Evolutionary conservation across 2,888 invertebrate genomes (phyloP), one percentile per base, ranked within the genome.

Genomic region (Clepsis dumicolana): DNA sequence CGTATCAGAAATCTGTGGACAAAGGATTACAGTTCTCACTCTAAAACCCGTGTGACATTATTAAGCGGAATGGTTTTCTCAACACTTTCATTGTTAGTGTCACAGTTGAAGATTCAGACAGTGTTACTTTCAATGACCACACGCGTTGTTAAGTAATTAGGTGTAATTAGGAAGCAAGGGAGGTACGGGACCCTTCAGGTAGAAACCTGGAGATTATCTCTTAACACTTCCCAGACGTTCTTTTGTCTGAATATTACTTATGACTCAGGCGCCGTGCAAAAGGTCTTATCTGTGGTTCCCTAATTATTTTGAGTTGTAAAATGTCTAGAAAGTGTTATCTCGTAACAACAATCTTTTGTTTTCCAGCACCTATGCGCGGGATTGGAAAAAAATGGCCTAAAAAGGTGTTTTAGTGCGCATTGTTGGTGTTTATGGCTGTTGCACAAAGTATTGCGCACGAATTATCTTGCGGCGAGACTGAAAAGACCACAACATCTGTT

Each of bases 211-310:
- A 18, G 38, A 61, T 70, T 63, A 62, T 66, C 57, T 18, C 1
- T 61, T 57, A 27, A 52, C 53, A 63, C 52, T 71, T 71, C 61
- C n/a, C 10, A 29, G 70, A 70, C 72, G 21, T 60, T 67, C 75
- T 74, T 80, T 80, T 79, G 79, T 80, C 80, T 74, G 72, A 82
- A 83, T 81, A 78, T 83, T 84, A 80, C 78, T 77, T 71, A 71
- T 71, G 78, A 80, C 70, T 84, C 82, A 80, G 54, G 68, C 60
- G 60, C 73, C 71, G 24, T 78, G 79, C 72, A 72, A 82, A 77
- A 62, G 72, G 72, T 76, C 64, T 66, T 70, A 70, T 79, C 77
- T 77, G 65, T 14, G 69, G 72, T 73, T 81, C 78, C 76, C 75
- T 74, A 78, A 76, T 73, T 74, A 73, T 81, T 80, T 76, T 65